Evolutionary conservation across 1,140 invertebrate species (phyloP).

Genomic region (Meloidogyne hapla): DNA sequence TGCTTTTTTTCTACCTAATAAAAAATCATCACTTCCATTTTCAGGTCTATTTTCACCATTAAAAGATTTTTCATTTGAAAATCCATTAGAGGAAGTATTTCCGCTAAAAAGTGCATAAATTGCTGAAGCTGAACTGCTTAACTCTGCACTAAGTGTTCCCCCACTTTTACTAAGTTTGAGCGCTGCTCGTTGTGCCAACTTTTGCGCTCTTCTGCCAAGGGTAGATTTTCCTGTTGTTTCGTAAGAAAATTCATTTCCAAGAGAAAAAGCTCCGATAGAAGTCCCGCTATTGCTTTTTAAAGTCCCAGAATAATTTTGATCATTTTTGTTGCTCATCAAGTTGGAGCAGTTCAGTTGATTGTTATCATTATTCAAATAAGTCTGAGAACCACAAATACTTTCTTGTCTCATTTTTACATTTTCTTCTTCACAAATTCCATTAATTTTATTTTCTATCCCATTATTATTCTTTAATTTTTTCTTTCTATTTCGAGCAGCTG

Average conservation of each 20-base stretch:
- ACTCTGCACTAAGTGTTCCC: constrained; percentile 38
- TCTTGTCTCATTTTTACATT: not conserved
- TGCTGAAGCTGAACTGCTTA: constrained; percentile 46
- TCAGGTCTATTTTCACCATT: not conserved
- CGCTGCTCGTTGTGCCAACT: constrained; percentile 33
- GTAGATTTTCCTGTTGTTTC: constrained; percentile 29
- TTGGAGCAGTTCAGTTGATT: not conserved
- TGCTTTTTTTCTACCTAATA: not conserved
- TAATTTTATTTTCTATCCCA: not conserved
- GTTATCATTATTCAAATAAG: not conserved
- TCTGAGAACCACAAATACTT: not conserved
- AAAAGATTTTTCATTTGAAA: not conserved
- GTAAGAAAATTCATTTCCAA: not conserved
- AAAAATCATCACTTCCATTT: constrained; percentile 3
- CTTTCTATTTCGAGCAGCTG: constrained; percentile 6
- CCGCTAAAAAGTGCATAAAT: constrained; percentile 44
- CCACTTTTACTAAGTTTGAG: constrained; percentile 34
- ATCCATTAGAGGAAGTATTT: not conserved
- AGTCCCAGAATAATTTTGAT: not conserved
- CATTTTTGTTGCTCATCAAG: not conserved
- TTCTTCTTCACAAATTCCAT: not conserved
- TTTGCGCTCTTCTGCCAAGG: constrained; percentile 25
- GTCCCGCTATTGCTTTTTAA: not conserved
- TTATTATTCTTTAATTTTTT: constrained; percentile 7
- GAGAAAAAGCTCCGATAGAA: not conserved